Percentiles rank a stretch among this genome's conserved stretches.
Conservation (phyloP, 1,140 invertebrate genomes). For the Gryllus bimaculatus region DNA sequence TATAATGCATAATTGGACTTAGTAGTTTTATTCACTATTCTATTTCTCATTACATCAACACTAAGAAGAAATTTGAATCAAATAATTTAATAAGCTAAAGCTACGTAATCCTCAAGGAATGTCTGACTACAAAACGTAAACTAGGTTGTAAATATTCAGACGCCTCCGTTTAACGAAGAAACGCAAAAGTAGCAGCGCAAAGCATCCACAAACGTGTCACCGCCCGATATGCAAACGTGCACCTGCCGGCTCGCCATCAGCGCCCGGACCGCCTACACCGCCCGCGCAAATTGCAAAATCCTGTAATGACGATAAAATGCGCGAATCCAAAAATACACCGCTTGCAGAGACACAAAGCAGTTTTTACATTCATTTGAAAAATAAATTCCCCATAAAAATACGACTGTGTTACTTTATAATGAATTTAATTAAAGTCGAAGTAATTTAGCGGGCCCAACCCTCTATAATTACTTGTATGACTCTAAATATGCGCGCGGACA, state of each 20-base stretch:
- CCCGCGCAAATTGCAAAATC: neutral
- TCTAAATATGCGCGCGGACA: neutral
- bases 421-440: constrained; percentile 2
- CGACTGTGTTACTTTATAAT: neutral
- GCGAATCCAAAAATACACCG: neutral
- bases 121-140: no score
- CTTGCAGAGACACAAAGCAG: neutral
- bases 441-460: neutral
- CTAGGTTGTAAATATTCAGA: no score
- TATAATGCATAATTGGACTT: no score
- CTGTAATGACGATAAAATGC: constrained; percentile 1
- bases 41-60: no score
- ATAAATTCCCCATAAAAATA: constrained; percentile 6
- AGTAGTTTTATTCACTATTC: no score
- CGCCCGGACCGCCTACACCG: no score
- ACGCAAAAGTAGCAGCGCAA: no score
- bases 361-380: neutral
- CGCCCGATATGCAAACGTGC: neutral
- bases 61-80: no score
- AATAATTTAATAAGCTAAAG: no score
- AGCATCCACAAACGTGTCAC: no score
- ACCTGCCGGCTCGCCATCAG: neutral
- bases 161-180: no score
- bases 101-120: no score
- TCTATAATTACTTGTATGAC: neutral